phyloP scores from a whole-genome alignment of 30 jellyfish, hydroid and myxozoan species.

The Morbakka virulenta region DNA sequence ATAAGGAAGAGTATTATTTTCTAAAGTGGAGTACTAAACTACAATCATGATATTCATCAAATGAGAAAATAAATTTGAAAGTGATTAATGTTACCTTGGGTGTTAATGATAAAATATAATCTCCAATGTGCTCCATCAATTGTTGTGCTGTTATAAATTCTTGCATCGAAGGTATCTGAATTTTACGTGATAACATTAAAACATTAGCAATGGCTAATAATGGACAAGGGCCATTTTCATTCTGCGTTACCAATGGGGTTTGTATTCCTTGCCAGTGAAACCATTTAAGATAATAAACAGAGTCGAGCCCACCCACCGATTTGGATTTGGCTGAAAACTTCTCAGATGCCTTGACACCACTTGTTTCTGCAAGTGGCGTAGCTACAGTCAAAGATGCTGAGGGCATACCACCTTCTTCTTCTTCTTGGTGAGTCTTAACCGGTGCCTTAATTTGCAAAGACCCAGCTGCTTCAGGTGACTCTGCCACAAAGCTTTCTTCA shows the following conservation, averaged over 20 bases:
- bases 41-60: too few species aligned
- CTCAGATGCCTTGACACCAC: too few species aligned
- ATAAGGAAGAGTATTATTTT: too few species aligned
- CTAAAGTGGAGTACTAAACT: too few species aligned
- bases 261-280: constrained; percentile 80
- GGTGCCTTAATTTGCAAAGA: too few species aligned
- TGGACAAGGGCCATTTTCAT: constrained; percentile 99
- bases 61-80: too few species aligned
- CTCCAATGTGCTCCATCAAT: constrained; percentile 92
- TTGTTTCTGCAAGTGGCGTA: too few species aligned
- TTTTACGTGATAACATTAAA: constrained; percentile 56
- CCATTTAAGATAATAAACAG: constrained; percentile 69
- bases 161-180: constrained; percentile 69
- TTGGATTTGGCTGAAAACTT: not conserved
- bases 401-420: too few species aligned
- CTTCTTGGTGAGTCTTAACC: too few species aligned
- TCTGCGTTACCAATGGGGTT: constrained; percentile 85
- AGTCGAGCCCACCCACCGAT: constrained; percentile 12
- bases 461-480: too few species aligned
- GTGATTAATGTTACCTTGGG: constrained; percentile 65
- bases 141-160: constrained; percentile 78
- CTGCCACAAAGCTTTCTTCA: too few species aligned
- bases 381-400: too few species aligned
- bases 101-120: constrained; percentile 64
- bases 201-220: constrained; percentile 91